Evolutionary conservation across 1,140 invertebrate species (phyloP).

Genomic region (Drosophila saltans): DNA sequence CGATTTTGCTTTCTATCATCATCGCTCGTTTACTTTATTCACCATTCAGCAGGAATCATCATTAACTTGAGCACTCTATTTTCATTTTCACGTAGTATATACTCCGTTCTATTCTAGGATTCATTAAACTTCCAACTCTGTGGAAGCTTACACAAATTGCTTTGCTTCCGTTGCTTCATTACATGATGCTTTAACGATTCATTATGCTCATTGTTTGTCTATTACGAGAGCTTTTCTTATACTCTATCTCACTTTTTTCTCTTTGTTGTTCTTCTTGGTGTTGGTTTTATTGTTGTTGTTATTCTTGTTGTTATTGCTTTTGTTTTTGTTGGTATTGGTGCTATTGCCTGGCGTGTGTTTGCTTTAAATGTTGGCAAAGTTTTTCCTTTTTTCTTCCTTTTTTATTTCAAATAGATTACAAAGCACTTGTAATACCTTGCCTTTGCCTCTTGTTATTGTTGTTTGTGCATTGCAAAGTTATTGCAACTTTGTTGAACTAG

Average conservation of each 20-base stretch:
- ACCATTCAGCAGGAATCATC: conserved; percentile 31
- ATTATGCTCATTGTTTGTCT: conserved; percentile 73
- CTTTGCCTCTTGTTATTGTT: conserved; percentile 29
- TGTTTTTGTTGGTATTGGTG: conserved; percentile 1
- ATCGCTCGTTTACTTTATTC: not conserved
- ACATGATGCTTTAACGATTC: conserved; percentile 60
- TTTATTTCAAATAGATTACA: conserved; percentile 74
- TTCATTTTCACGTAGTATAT: conserved; percentile 12
- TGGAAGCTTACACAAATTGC: conserved; percentile 69
- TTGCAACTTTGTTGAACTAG: conserved; percentile 73
- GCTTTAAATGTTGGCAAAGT: conserved; percentile 46
- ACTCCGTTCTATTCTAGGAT: conserved; percentile 23
- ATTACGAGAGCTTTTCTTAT: conserved; percentile 57
- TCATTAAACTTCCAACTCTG: conserved; percentile 54
- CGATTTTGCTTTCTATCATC: conserved; percentile 40
- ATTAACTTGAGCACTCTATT: conserved; percentile 66
- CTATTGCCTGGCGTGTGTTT: conserved; percentile 33
- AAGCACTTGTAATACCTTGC: conserved; percentile 69
- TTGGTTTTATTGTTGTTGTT: conserved; percentile 35
- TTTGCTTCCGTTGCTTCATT: conserved; percentile 68
- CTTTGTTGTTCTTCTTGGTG: not conserved
- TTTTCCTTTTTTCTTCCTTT: too few relatives aligned
- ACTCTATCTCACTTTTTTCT: conserved; percentile 1
- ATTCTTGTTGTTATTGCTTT: not conserved
- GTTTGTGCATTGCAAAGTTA: conserved; percentile 64